Percentiles rank a stretch among this genome's conserved stretches.
Conservation (phyloP, 35 echinoderm and acorn worm genomes). For the Heliocidaris tuberculata region DNA sequence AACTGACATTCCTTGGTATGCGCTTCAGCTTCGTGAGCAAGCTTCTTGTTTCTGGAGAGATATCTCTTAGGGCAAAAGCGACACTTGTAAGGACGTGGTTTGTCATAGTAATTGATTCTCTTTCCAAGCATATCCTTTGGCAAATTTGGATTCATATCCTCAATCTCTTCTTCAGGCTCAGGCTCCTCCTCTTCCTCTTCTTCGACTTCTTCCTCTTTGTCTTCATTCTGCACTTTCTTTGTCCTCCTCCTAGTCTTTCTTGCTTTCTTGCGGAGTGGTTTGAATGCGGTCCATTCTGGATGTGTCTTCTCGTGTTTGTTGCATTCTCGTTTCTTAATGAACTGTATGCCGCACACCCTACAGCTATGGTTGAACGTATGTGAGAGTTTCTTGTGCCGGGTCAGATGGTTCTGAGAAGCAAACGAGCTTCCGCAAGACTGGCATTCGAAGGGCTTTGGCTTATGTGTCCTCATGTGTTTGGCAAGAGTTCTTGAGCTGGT, state of each 20-base stretch:
- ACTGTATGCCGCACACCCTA: conserved; percentile 24
- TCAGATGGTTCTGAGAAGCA: background rate
- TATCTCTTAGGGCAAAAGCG: conserved; percentile 1
- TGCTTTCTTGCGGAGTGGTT: background rate
- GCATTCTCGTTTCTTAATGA: conserved; percentile 16
- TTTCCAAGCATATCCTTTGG: conserved; percentile 46
- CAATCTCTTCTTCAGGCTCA: background rate
- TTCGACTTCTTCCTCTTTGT: background rate
- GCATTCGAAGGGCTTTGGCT: conserved; percentile 28
- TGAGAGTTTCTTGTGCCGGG: background rate
- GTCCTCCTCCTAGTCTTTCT: background rate
- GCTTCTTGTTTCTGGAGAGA: background rate
- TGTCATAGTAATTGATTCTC: conserved; percentile 30
- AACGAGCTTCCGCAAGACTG: background rate
- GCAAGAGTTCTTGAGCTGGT: background rate
- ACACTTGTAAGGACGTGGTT: conserved; percentile 19
- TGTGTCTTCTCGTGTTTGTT: background rate
- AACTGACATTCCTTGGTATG: background rate
- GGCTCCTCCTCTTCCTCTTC: background rate
- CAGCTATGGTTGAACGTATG: conserved; percentile 18
- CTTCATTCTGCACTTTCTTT: background rate
- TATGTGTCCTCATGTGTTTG: conserved; percentile 27
- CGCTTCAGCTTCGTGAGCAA: conserved; percentile 1
- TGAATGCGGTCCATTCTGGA: background rate
- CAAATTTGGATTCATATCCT: background rate